Percentiles rank a stretch among this genome's conserved stretches.
Conservation (phyloP, 30 jellyfish, hydroid and myxozoan genomes). For the Aurelia sp. region DNA sequence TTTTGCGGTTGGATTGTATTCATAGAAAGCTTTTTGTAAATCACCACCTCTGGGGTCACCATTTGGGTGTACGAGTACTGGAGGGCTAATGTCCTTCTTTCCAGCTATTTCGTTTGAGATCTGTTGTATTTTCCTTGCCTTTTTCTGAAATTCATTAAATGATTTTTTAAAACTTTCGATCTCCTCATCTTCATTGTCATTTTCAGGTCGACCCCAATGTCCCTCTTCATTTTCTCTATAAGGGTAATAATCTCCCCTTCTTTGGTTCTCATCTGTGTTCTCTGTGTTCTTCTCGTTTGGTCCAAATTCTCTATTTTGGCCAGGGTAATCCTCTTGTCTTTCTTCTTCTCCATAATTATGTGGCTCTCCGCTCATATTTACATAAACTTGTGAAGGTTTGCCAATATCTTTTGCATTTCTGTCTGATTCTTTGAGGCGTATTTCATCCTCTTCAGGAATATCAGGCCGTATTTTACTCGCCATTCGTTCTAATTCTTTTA, state of each 20-base stretch:
- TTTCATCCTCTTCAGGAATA: constrained; percentile 43
- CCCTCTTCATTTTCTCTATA: constrained; percentile 31
- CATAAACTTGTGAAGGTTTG: constrained; percentile 37
- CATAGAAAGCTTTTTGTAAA: constrained; percentile 51
- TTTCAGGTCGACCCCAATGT: constrained; percentile 37
- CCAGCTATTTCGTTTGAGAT: constrained; percentile 50
- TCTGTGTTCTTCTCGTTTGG: constrained; percentile 17
- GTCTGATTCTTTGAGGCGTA: constrained; percentile 19
- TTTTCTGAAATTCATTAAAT: constrained; percentile 29
- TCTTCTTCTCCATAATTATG: constrained; percentile 64
- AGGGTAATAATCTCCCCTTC: constrained; percentile 14
- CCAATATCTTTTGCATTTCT: constrained; percentile 52
- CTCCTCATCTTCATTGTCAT: constrained; percentile 42
- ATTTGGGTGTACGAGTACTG: constrained; percentile 51
- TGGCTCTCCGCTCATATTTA: constrained; percentile 72
- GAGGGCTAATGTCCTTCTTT: constrained; percentile 49
- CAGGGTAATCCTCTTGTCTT: constrained; percentile 43
- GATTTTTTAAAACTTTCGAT: constrained; percentile 31
- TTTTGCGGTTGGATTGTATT: constrained; percentile 40
- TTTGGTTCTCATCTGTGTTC: constrained; percentile 16
- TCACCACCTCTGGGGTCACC: constrained; percentile 54
- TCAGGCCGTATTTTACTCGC: constrained; percentile 46
- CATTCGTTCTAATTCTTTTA: constrained; percentile 36
- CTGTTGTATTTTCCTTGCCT: constrained; percentile 2
- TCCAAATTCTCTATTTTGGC: constrained; percentile 38